These are phyloP conservation scores for Mythimna loreyi DNA, from an alignment of 2,888 invertebrate genomes.

Conservation along the genomic window DNA sequence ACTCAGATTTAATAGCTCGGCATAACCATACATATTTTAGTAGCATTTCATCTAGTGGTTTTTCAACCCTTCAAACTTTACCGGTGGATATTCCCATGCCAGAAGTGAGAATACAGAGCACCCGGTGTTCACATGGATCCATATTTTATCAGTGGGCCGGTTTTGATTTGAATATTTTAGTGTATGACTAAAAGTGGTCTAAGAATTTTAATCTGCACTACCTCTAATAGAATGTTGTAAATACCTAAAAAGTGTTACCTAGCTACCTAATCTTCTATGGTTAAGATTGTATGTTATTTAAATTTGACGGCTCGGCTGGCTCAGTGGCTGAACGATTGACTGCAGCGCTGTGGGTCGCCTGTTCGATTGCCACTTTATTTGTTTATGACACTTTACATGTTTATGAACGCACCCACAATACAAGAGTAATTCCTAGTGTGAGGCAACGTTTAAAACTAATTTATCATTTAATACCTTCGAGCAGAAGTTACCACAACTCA, in stretches of 20 bases:
- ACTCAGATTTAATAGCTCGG: conserved; percentile 34
- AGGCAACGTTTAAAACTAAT: no score
- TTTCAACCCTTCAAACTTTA: conserved; percentile 53
- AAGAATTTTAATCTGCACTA: neutral
- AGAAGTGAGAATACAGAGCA: conserved; percentile 36
- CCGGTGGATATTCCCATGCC: conserved; percentile 49
- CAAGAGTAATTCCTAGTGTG: no score
- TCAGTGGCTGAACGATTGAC: no score
- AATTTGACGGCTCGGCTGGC: no score
- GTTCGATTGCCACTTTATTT: no score
- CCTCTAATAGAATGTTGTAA: neutral
- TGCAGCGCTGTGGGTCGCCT: no score
- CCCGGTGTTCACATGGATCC: conserved; percentile 47
- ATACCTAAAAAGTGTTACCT: neutral
- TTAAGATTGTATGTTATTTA: neutral
- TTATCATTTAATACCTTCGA: no score
- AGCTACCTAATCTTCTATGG: neutral
- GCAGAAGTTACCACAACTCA: no score
- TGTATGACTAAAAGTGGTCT: conserved; percentile 12
- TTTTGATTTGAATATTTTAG: conserved; percentile 49
- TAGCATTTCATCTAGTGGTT: conserved; percentile 52
- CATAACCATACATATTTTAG: conserved; percentile 50
- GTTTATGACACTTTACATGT: no score
- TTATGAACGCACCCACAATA: no score
- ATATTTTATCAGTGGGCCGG: conserved; percentile 57